Evolutionary conservation across 23 tunicate species (phyloP).

Genomic region (Aplidium turbinatum): DNA sequence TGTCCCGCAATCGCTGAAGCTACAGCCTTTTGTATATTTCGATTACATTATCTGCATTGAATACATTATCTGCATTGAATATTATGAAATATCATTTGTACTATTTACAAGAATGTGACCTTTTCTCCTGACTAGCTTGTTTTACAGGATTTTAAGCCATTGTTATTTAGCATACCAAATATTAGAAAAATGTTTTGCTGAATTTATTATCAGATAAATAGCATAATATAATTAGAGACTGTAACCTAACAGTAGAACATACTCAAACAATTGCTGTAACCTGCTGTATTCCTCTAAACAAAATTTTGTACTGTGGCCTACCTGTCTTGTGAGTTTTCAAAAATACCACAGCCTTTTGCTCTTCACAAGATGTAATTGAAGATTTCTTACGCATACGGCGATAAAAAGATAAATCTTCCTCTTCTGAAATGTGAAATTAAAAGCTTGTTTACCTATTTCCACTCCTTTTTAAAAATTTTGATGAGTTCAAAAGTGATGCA

Average conservation of each 20-base stretch:
- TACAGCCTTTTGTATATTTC: too few relatives aligned
- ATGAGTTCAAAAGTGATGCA: not conserved
- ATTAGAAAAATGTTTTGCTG: too few relatives aligned
- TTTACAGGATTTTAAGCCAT: too few relatives aligned
- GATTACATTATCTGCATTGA: not conserved
- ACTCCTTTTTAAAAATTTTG: not conserved
- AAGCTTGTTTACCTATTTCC: too few relatives aligned
- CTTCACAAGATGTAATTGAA: not conserved
- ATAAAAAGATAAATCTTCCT: too few relatives aligned
- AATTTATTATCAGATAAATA: too few relatives aligned
- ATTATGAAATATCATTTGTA: too few relatives aligned
- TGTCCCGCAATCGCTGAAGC: too few relatives aligned
- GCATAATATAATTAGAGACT: not conserved
- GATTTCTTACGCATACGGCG: not conserved
- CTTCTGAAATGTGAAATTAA: too few relatives aligned
- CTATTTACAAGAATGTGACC: too few relatives aligned
- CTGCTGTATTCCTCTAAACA: not conserved
- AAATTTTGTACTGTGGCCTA: not conserved
- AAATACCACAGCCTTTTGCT: constrained; percentile 46
- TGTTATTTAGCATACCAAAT: too few relatives aligned
- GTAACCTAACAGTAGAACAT: not conserved
- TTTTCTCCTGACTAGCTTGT: too few relatives aligned
- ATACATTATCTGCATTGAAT: not conserved
- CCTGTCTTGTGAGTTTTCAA: constrained; percentile 94
- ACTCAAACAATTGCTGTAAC: not conserved